A percentile compares a stretch with the other conserved stretches of the same genome.
phyloP scores from a whole-genome alignment of 1,140 invertebrate species.

The Lasioglossum baleicum region DNA sequence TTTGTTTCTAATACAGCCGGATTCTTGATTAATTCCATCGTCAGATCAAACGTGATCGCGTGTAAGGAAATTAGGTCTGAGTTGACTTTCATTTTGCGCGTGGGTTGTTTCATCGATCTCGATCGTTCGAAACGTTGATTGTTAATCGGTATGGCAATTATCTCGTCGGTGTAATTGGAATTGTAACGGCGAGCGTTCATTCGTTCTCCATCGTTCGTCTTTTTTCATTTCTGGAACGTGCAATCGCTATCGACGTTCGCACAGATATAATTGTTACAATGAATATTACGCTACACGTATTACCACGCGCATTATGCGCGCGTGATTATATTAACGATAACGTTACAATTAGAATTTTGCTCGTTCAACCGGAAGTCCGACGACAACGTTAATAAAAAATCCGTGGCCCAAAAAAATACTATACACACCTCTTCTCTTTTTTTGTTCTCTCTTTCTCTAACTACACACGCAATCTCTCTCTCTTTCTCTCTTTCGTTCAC shows the following conservation, averaged over 20 bases:
- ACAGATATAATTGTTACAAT: not conserved
- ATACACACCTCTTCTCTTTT: conserved; percentile 13
- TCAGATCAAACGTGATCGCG: conserved; percentile 1
- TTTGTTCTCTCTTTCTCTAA: not conserved
- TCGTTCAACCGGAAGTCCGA: conserved; percentile 5
- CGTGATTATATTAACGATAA: not conserved
- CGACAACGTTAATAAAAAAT: conserved; percentile 35
- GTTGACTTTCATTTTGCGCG: too few relatives aligned
- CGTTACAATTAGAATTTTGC: not conserved
- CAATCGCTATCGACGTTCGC: too few relatives aligned
- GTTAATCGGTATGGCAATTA: too few relatives aligned
- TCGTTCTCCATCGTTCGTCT: too few relatives aligned
- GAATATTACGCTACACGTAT: not conserved
- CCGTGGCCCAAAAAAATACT: conserved; percentile 41
- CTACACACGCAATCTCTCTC: conserved; percentile 2
- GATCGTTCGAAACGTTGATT: too few relatives aligned
- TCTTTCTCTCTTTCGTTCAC: not conserved
- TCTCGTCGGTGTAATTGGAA: too few relatives aligned
- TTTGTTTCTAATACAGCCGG: conserved; percentile 45
- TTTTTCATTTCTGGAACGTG: too few relatives aligned
- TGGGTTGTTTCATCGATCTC: too few relatives aligned
- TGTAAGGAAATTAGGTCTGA: too few relatives aligned
- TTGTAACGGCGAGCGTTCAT: not conserved
- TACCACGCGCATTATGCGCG: too few relatives aligned
- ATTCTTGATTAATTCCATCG: conserved; percentile 33